phyloP scores from a whole-genome alignment of 2,888 invertebrate genomes.

The Cantharis rustica region DNA sequence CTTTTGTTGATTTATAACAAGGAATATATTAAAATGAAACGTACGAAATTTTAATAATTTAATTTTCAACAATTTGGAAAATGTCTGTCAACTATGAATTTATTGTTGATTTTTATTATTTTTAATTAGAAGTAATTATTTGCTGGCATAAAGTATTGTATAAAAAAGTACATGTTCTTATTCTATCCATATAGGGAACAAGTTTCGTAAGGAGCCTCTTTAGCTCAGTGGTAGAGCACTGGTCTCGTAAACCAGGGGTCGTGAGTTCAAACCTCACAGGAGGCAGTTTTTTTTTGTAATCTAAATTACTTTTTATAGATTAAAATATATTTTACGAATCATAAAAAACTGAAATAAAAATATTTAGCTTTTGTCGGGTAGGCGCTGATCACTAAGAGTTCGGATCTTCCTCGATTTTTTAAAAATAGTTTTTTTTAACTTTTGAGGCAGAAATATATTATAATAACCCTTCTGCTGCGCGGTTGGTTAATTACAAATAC shows the following conservation, averaged over 20 bases:
- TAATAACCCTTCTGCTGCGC: not conserved
- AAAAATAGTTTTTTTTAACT: no score
- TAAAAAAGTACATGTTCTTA: not conserved
- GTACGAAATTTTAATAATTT: not conserved
- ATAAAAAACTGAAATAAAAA: no score
- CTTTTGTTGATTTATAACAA: conserved; percentile 8
- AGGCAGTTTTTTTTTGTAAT: conserved; percentile 58
- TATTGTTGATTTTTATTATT: not conserved
- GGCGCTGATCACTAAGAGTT: no score
- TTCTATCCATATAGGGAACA: not conserved
- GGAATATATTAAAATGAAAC: not conserved
- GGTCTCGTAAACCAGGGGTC: conserved; percentile 86
- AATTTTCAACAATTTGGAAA: not conserved
- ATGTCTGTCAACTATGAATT: not conserved
- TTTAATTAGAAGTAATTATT: not conserved
- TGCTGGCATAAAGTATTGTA: not conserved
- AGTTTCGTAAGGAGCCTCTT: conserved; percentile 61
- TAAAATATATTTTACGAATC: not conserved
- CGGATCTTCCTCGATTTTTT: no score
- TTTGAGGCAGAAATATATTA: no score
- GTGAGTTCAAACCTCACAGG: conserved; percentile 84
- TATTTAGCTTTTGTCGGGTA: no score
- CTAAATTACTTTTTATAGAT: not conserved
- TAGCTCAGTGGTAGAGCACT: conserved; percentile 85
- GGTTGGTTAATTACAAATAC: not conserved